A percentile compares a stretch with the other conserved stretches of the same genome.
Conservation (phyloP, 2,888 invertebrate genomes). For the Chymomyza fuscimana region DNA sequence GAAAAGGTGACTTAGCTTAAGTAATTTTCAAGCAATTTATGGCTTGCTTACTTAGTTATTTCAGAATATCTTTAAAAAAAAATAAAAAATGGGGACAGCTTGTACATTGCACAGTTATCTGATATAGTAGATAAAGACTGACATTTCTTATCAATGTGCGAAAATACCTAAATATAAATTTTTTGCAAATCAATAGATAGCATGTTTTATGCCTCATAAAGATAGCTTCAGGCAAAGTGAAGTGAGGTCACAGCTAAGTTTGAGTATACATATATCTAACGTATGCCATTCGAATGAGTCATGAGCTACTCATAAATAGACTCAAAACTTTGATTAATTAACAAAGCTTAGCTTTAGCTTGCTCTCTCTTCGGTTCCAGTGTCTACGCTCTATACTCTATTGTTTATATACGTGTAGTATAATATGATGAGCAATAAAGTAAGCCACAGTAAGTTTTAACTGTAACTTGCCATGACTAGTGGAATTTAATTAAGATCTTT, state of each 20-base stretch:
- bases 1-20: constrained; percentile 44
- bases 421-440: background rate
- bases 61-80: background rate
- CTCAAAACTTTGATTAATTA: background rate
- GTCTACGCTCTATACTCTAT: constrained; percentile 14
- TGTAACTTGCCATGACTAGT: background rate
- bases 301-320: background rate
- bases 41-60: constrained; percentile 14
- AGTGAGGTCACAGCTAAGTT: background rate
- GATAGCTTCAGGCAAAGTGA: background rate
- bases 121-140: background rate
- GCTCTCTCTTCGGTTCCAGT: background rate
- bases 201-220: background rate
- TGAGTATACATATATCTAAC: background rate
- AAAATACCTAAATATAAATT: background rate
- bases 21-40: constrained; percentile 47
- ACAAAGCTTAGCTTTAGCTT: background rate
- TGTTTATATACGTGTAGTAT: constrained; percentile 33
- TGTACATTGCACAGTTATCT: background rate
- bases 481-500: background rate
- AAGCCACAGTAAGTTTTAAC: background rate
- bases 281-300: background rate
- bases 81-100: background rate
- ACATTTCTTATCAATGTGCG: background rate
- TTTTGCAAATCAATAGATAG: background rate